A percentile compares a stretch with the other conserved stretches of the same genome.
Evolutionary conservation across 1,140 invertebrate species (phyloP).

Genomic region (Conus ventricosus): DNA sequence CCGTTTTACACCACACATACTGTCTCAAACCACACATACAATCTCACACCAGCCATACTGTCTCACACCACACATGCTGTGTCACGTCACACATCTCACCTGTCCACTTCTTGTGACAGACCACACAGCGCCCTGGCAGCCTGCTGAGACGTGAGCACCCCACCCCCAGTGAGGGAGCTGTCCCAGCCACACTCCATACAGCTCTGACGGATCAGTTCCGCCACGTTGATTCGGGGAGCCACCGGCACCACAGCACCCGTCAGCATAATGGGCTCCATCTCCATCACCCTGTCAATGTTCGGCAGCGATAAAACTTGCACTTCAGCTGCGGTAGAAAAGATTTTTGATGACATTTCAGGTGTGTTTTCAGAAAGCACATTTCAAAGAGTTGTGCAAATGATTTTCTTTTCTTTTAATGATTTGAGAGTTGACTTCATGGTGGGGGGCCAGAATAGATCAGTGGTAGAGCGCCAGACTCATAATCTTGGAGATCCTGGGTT

Average conservation of each 20-base stretch:
- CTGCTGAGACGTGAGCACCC: slow-evolving; percentile 86
- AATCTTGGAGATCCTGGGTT: too few relatives aligned
- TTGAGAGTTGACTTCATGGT: too few relatives aligned
- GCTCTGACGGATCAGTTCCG: slow-evolving; percentile 82
- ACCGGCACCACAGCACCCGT: slow-evolving; percentile 64
- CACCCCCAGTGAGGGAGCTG: slow-evolving; percentile 71
- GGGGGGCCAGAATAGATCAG: too few relatives aligned
- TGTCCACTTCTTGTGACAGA: slow-evolving; percentile 89
- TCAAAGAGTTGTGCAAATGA: too few relatives aligned
- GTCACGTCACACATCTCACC: slow-evolving; percentile 63
- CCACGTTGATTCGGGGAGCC: slow-evolving; percentile 75
- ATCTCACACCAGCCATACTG: not conserved
- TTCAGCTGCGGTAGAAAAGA: too few relatives aligned
- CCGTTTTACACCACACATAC: too few relatives aligned
- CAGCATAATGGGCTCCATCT: slow-evolving; percentile 23
- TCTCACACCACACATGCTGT: not conserved
- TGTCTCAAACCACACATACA: too few relatives aligned
- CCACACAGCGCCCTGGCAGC: slow-evolving; percentile 91
- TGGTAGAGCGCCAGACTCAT: too few relatives aligned
- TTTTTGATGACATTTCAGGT: too few relatives aligned
- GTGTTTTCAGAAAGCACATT: too few relatives aligned
- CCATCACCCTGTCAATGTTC: not conserved
- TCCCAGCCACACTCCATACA: slow-evolving; percentile 74
- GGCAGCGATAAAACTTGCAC: not conserved
- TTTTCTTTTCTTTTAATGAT: too few relatives aligned